Evolutionary conservation across 2,797 vertebrate species (phyloP), one percentile per base, ranked within the genome.

Genomic region (Oophaga sylvatica): DNA sequence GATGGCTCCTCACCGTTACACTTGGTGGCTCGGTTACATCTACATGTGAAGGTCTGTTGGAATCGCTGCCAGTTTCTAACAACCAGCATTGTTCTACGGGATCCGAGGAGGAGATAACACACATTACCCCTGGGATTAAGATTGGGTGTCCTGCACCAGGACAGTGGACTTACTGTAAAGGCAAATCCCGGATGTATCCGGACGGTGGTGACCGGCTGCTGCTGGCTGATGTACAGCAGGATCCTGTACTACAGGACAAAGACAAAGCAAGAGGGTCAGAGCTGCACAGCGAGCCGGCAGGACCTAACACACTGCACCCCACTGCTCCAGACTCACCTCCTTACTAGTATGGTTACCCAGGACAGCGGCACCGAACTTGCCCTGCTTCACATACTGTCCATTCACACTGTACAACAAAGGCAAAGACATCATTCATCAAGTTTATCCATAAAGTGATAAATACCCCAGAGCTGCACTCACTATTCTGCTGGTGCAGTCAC

Each of bases 341-440:
- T 92, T 97, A 83, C 94, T 92, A 5, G 93, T 10, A 3, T 97
- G 96, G 92, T 91, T 97, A 81, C 97, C 98, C 91, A 99, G 93
- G 0, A 98, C 94, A 0, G 98, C 98, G 22, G 96, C 97, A 92
- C 98, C 98, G 77, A 98, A 96, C 92, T 98, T 99, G 35, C 98
- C 97, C 91, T 99, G 98, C 92, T 98, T 99, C 90, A 95, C 84
- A 84, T 99, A 99, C 63, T 98, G 97, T 89, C 97, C 97, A 0
- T 96, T 97, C 85, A 94, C 93, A 90, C 98, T 99, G 93, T 1
- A 93, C 90, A 81, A 91, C 16, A 88, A 90, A 68, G 13, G 22
- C 0, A 22, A 48, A 9, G 35, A 26, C 0, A 53, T 0, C 3
- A n/a, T 3, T 20, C 3, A 20, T 2, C 35, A 45, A 12, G 15